Conservation (phyloP, 2,113 vertebrate species). For the Aythya baeri region DNA sequence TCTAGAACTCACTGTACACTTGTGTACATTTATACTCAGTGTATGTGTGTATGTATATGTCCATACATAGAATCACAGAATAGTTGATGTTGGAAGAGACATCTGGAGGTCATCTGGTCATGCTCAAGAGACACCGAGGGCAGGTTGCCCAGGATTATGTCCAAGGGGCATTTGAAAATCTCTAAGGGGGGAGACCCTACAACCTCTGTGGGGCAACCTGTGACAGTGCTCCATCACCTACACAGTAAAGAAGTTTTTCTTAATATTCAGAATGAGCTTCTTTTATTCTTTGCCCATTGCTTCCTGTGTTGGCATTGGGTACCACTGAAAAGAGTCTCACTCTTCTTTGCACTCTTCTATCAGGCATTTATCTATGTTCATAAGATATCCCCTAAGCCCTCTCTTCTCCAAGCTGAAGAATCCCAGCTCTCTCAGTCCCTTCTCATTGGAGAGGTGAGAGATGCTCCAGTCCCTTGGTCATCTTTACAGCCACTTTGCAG, state of each 20-base stretch:
- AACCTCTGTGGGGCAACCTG: no score
- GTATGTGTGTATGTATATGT: background rate
- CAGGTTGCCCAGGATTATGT: background rate
- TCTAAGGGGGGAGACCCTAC: background rate
- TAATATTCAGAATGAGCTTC: rapidly evolving
- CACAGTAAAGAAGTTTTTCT: background rate
- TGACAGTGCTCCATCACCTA: background rate
- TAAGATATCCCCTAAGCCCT: background rate
- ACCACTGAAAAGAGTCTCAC: background rate
- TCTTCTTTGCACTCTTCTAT: background rate
- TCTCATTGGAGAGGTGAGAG: background rate
- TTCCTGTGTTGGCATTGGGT: background rate
- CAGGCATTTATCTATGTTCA: no score
- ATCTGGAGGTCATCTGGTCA: background rate
- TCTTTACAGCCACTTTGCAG: no score
- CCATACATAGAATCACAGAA: background rate
- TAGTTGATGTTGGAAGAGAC: background rate
- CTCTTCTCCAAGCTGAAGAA: background rate
- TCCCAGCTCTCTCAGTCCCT: background rate
- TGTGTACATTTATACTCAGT: background rate
- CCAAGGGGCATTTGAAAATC: background rate
- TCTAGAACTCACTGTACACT: background rate
- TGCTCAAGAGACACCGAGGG: background rate
- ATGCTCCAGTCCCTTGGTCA: no score
- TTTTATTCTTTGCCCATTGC: background rate